phyloP scores from a whole-genome alignment of 2,113 vertebrate species.

The Myiagra hebetior region DNA sequence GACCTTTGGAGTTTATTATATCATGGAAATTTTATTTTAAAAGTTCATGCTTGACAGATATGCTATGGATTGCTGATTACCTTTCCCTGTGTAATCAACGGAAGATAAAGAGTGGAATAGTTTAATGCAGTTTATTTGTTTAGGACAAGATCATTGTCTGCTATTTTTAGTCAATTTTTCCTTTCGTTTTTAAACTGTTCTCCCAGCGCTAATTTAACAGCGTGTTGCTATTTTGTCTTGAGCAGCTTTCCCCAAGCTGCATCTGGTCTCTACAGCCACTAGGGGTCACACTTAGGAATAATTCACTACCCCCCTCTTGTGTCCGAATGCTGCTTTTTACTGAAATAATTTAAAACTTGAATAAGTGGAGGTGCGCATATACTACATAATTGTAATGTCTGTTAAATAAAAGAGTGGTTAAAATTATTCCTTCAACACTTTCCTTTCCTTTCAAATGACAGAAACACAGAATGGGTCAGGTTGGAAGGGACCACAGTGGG shows the following conservation, averaged over 20 bases:
- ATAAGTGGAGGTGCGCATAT: neutral
- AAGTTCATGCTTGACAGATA: neutral
- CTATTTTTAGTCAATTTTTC: neutral
- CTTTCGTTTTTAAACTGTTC: neutral
- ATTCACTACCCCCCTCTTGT: neutral
- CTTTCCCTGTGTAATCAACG: neutral
- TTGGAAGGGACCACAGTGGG: neutral
- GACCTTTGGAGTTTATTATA: neutral
- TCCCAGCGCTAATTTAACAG: neutral
- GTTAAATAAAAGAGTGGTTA: neutral
- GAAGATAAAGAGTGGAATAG: neutral
- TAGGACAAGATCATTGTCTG: neutral
- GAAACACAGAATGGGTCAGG: neutral
- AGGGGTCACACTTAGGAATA: neutral
- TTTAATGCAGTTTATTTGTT: neutral
- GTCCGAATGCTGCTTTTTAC: neutral
- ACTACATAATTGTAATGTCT: neutral
- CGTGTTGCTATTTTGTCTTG: neutral
- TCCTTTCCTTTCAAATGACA: neutral
- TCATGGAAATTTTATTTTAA: constrained; percentile 48
- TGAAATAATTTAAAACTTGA: neutral
- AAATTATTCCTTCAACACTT: neutral
- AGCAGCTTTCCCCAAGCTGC: neutral
- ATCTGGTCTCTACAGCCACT: neutral
- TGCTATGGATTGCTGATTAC: neutral